Evolutionary conservation across 2,797 vertebrate species (phyloP).

Genomic region (Acanthurus tractus): DNA sequence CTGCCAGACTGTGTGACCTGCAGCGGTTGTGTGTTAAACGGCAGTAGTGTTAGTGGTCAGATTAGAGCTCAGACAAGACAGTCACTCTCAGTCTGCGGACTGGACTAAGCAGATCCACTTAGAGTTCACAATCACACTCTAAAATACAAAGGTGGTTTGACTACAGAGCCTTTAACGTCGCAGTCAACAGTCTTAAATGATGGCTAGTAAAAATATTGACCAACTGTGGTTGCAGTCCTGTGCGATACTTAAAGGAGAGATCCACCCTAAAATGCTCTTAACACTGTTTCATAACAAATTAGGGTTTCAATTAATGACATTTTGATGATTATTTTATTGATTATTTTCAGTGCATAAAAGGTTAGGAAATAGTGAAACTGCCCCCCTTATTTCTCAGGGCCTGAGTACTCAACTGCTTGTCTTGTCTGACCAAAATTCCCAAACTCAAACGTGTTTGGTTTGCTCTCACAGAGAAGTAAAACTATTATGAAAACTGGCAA

Average conservation of each 20-base stretch:
- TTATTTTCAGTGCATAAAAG: not conserved
- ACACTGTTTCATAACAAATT: constrained; percentile 18
- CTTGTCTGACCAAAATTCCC: not conserved
- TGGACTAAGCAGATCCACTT: not conserved
- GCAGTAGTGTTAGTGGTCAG: constrained; percentile 24
- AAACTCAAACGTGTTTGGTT: not conserved
- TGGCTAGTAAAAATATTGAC: constrained; percentile 46
- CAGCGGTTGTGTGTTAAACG: constrained; percentile 37
- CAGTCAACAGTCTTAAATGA: constrained; percentile 32
- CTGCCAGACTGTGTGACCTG: constrained; percentile 44
- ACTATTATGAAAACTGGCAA: not conserved
- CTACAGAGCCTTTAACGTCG: not conserved
- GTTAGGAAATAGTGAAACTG: not conserved
- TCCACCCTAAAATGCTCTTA: constrained; percentile 47
- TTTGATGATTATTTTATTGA: constrained; percentile 6
- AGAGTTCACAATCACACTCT: constrained; percentile 19
- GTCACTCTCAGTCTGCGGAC: not conserved
- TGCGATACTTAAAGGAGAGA: constrained; percentile 49
- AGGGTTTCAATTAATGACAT: not conserved
- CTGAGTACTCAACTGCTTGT: not conserved
- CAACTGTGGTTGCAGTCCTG: constrained; percentile 57
- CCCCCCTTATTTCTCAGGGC: not conserved
- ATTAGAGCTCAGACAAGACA: constrained; percentile 31
- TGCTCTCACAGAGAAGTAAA: not conserved
- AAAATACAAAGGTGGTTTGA: constrained; percentile 13